Conservation (phyloP, 2,797 vertebrate genomes). For the Trachurus trachurus region DNA sequence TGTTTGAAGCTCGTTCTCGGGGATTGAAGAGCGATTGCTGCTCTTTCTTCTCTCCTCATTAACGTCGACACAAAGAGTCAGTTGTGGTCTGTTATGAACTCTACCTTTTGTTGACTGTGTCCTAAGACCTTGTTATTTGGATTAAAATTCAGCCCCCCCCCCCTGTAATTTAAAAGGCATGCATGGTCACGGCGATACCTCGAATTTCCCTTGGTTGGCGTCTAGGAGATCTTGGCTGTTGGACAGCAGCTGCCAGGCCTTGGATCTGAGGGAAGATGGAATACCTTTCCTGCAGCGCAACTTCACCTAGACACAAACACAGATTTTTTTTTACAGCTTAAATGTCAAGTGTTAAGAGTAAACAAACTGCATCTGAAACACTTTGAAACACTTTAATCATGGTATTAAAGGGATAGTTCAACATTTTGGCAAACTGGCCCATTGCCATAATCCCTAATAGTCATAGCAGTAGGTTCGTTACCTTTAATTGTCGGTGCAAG, state of each 20-base stretch:
- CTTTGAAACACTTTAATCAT: not conserved
- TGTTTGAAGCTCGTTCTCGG: no score
- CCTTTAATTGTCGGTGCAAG: no score
- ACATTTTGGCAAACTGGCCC: no score
- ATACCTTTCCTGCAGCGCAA: constrained; percentile 94
- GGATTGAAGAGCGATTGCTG: no score
- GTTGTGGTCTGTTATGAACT: not conserved
- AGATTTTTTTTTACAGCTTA: not conserved
- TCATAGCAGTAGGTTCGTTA: no score
- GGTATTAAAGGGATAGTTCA: no score
- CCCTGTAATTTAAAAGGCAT: not conserved
- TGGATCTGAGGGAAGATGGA: constrained; percentile 91
- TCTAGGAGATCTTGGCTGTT: constrained; percentile 91
- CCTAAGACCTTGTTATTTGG: not conserved
- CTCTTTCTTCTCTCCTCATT: not conserved
- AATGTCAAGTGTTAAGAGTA: not conserved
- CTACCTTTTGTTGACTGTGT: not conserved
- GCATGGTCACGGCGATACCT: constrained; percentile 75
- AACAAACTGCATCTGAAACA: not conserved
- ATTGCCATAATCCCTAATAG: no score
- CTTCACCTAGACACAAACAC: constrained; percentile 86
- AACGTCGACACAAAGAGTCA: not conserved
- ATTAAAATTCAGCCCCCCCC: not conserved
- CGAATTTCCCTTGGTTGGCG: constrained; percentile 90
- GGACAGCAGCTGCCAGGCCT: constrained; percentile 93